Conservation (phyloP, 2,888 invertebrate species). For the Agrotis clavis region DNA sequence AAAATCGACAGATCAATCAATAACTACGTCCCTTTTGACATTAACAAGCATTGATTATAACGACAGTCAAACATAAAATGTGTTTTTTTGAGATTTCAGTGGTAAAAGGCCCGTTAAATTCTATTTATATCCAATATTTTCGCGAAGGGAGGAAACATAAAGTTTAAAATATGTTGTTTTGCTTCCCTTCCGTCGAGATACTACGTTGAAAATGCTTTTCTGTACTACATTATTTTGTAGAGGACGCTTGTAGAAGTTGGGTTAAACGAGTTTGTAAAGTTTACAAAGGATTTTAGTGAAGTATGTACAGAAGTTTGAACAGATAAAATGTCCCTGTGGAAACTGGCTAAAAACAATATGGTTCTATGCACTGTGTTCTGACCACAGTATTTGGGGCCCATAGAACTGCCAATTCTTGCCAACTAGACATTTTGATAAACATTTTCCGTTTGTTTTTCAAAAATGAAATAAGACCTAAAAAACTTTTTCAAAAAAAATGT, state of each 20-base stretch:
- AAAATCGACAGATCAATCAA: neutral
- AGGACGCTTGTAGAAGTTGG: slow-evolving; percentile 1
- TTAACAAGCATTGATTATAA: slow-evolving; percentile 1
- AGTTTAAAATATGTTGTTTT: slow-evolving; percentile 52
- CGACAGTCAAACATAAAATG: slow-evolving; percentile 18
- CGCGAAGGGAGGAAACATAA: slow-evolving; percentile 43
- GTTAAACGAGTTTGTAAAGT: neutral
- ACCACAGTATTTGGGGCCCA: too few relatives aligned
- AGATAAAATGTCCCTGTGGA: neutral
- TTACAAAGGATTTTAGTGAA: slow-evolving; percentile 8
- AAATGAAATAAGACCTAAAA: too few relatives aligned
- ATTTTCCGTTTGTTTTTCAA: too few relatives aligned
- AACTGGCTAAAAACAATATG: too few relatives aligned
- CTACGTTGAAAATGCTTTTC: slow-evolving; percentile 8
- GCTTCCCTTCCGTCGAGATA: slow-evolving; percentile 37
- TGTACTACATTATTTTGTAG: slow-evolving; percentile 6
- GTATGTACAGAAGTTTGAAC: neutral
- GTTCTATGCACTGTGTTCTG: too few relatives aligned
- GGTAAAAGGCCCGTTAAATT: slow-evolving; percentile 22
- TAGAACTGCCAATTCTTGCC: too few relatives aligned
- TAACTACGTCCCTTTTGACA: slow-evolving; percentile 3
- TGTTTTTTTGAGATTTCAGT: slow-evolving; percentile 24
- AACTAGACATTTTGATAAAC: too few relatives aligned
- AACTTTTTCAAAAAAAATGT: too few relatives aligned
- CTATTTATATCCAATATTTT: slow-evolving; percentile 46